A percentile compares a stretch with the other conserved stretches of the same genome.
phyloP scores from a whole-genome alignment of 2,888 invertebrate genomes.

The Aradus depressus region DNA sequence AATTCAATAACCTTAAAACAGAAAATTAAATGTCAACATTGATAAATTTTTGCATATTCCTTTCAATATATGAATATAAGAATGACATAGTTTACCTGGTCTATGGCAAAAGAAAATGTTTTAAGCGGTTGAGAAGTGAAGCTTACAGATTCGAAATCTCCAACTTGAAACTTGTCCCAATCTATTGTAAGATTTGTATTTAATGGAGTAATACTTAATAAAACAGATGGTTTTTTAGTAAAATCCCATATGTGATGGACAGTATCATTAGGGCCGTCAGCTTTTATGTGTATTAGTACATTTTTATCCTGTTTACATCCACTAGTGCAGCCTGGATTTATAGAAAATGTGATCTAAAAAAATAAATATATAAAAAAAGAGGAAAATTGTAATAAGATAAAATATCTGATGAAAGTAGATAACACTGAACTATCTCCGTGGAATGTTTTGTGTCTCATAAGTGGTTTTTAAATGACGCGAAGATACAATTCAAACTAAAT shows the following conservation, averaged over 20 bases:
- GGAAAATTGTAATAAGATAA: neutral
- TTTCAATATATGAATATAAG: constrained; percentile 11
- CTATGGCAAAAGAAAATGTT: constrained; percentile 48
- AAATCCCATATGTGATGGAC: constrained; percentile 60
- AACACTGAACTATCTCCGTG: neutral
- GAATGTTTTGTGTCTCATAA: neutral
- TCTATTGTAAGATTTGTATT: constrained; percentile 41
- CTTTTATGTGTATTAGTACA: constrained; percentile 43
- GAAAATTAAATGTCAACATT: constrained; percentile 5
- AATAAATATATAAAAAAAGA: neutral
- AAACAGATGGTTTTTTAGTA: constrained; percentile 46
- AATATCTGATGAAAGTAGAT: neutral
- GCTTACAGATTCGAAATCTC: constrained; percentile 35
- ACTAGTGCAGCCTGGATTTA: constrained; percentile 35
- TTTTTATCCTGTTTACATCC: constrained; percentile 35
- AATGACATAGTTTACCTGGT: constrained; percentile 41
- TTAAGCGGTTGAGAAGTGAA: constrained; percentile 43
- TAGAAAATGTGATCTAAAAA: constrained; percentile 33
- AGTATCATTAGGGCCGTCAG: constrained; percentile 46
- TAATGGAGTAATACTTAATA: constrained; percentile 43
- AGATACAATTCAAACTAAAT: neutral
- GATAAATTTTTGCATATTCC: neutral
- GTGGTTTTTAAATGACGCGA: neutral
- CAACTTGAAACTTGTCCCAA: constrained; percentile 39
- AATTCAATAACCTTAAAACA: constrained; percentile 46